Evolutionary conservation across 2,888 invertebrate species (phyloP), one percentile per base, ranked within the genome.

Genomic region (Spilarctia lutea): DNA sequence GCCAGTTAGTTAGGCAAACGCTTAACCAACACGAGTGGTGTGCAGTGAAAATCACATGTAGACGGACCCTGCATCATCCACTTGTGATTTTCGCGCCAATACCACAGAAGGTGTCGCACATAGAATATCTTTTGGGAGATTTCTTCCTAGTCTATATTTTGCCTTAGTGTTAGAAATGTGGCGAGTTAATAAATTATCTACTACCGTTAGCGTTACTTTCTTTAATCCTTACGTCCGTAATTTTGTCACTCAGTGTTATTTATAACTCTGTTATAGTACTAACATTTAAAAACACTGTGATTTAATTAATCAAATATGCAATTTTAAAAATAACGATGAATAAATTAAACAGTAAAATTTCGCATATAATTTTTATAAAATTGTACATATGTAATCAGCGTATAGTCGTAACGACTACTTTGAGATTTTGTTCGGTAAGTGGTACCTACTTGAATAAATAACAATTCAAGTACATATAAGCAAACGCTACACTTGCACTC

Each of bases 261-360:
- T 63, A 27, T 65, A 35, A 35, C 20, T 20, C 33, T 39, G 11
- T 33, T 33, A 48, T 16, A 35, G 35, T 35, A 27, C 7, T 33
- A 20, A 3, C 33, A 65, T 20, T 24, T 24, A 66, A 24, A 35
- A n/a, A 13, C 39, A 60, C n/a, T 60, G 6, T 2, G 56, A 70
- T 70, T 60, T 27, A 30, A 56, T 69, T 18, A 71, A 33, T 35
- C 24, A 52, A 35, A 24, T n/a, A 71, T 52, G 48, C 35, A 71
- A 65, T 71, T 65, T 33, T 27, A 33, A 45, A n/a, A 16, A 35
- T n/a, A 66, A 45, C 33, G 65, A 52, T 35, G 65, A 65, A 66
- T 71, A 71, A 35, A 71, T 71, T 42, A 45, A 63, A 71, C 39
- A 33, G n/a, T 65, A 35, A 65, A 65, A 65, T 65, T 16, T 48